Base-by-base conservation (phyloP, 2,113 vertebrate genomes). In the Gymnorhina tibicen region DNA sequence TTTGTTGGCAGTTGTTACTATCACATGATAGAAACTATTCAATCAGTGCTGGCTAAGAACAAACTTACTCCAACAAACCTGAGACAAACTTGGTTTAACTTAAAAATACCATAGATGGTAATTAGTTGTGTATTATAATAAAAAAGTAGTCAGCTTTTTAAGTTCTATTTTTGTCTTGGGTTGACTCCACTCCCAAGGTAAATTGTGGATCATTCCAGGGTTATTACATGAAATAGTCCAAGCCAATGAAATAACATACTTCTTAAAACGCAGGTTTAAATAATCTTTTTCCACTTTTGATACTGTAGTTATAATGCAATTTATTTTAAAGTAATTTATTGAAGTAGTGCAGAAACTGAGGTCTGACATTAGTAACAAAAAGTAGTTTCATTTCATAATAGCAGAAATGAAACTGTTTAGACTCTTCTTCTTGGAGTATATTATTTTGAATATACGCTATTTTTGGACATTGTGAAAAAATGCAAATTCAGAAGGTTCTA, bases 41-140 rank as follows among this genome's bases (percentile, higher is more conserved):
- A 95, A 81, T 49, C n/a, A 87, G 30, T 78, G 39, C 64, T 58
- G 37, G 22, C n/a, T 79, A 88, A 72, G 76, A 92, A 87, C 13
- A 86, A 81, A 78, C 89, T 83, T 87, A 78, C 58, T 95, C 90
- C 84, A 92, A 89, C 68, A 94, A 95, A 95, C 79, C 93, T 93
- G 79, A 96, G 68, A 94, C 94, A 97, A 94, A 39, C 58, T 96
- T 95, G 64, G 52, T 93, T 97, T 96, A 93, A 49, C 78, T 93
- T 96, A 97, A 80, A 98, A 97, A 96, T 95, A 92, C 59, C 69
- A 80, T 15, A 35, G 8, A 60, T 8, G 27, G 33, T 85, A 95
- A 91, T 92, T 97, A 91, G 92, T 83, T 97, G 81, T 73, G n/a
- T 27, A 95, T 78, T 50, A 70, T 69, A 95, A 90, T 89, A 93